Evolutionary conservation across 2,113 vertebrate genomes (phyloP), one percentile per base, ranked within the genome.

Genomic region (Apteryx owenii): DNA sequence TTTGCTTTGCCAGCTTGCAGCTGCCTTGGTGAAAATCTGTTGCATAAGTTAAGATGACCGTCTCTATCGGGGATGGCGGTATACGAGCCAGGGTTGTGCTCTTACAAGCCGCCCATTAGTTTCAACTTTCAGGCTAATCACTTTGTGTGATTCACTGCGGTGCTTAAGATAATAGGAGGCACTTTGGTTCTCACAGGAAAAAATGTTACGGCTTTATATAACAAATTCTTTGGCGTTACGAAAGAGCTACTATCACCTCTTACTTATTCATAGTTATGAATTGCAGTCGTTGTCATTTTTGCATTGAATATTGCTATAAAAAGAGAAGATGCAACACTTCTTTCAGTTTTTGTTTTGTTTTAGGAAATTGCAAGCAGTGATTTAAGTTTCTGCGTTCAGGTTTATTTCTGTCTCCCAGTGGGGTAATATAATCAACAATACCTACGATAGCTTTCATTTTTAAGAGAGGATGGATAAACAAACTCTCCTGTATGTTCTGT

Each of bases 381-480:
- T 98, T 98, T 95, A 95, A 85, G 69, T 83, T 97, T 90, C 85
- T 17, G 64, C 53, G 72, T 97, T 96, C 73, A 61, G 93, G 88
- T 96, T 97, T 97, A 97, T 97, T 98, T 98, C 97, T 97, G 81
- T 71, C 84, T 98, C 96, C 96, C 97, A 50, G 44, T 80, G 88
- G 97, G 94, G 82, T 91, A 95, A 96, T 97, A 92, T 48, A 96
- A 97, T 92, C 93, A 95, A 90, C 50, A 90, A 93, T 93, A 96
- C 91, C 64, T 90, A 87, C 70, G 78, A 14, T 19, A 1, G 25
- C 90, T 68, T 96, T 95, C 85, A 58, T 93, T 97, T 96, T 88
- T 81, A 76, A 90, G 88, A 89, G 13, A 94, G 71, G 64, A 83
- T 83, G 58, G 81, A 95, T 94, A 94, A 96, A 88, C 86, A 88